phyloP scores from a whole-genome alignment of 1,140 invertebrate genomes.

The Delia radicum region DNA sequence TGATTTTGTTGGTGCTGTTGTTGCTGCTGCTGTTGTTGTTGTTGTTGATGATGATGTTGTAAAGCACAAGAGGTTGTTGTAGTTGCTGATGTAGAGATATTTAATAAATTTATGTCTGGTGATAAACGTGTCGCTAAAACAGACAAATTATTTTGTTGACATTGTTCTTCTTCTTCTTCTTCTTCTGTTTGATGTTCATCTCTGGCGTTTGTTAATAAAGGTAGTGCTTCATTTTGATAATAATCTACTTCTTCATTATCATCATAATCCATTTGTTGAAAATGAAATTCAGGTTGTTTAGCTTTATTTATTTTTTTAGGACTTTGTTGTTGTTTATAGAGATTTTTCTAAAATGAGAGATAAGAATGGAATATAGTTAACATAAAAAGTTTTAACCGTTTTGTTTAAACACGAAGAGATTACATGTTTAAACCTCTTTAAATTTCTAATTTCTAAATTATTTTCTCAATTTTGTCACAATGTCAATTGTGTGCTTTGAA shows the following conservation, averaged over 20 bases:
- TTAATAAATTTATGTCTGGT: conserved; percentile 10
- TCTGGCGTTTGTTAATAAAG: neutral
- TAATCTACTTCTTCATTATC: neutral
- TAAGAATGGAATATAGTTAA: no score
- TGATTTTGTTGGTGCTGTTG: conserved; percentile 22
- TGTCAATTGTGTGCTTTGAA: no score
- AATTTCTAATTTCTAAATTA: no score
- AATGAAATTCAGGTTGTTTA: neutral
- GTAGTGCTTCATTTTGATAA: conserved; percentile 10
- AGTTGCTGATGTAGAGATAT: conserved; percentile 2
- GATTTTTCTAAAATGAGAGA: neutral
- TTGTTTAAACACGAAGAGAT: no score
- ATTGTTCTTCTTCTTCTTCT: neutral
- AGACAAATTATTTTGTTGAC: neutral
- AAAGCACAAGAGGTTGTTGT: neutral
- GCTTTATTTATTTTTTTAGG: conserved; percentile 1
- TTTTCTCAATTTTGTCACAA: no score
- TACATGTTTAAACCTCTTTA: no score
- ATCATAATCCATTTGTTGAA: neutral
- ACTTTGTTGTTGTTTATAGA: conserved; percentile 9
- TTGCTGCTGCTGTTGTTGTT: conserved; percentile 10
- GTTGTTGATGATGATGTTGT: conserved; percentile 34
- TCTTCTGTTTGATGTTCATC: neutral
- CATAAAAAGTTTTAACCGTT: no score
- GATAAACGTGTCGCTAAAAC: conserved; percentile 7